These are phyloP conservation scores for Rhopalosiphum nymphaeae DNA, from an alignment of 2,888 invertebrate species.

Conservation along the genomic window DNA sequence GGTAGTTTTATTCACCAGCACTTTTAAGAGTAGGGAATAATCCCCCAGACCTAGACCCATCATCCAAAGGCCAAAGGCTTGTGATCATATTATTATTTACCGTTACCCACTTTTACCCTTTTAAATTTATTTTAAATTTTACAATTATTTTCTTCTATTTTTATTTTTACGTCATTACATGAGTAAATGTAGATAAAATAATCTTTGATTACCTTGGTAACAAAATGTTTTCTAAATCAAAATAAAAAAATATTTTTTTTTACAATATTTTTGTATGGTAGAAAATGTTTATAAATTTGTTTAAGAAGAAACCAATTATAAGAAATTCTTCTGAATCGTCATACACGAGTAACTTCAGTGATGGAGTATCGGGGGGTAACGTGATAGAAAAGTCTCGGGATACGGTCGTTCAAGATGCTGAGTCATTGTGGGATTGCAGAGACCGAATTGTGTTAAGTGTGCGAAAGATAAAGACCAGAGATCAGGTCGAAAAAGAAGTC, in stretches of 20 bases:
- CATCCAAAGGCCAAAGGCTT: too few species aligned
- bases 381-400: neutral
- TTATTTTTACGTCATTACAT: too few species aligned
- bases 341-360: neutral
- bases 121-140: too few species aligned
- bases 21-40: too few species aligned
- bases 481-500: neutral
- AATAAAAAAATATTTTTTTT: neutral
- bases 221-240: neutral
- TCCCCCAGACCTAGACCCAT: too few species aligned
- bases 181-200: too few species aligned
- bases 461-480: neutral
- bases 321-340: neutral
- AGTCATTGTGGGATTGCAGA: neutral
- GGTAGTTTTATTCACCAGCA: too few species aligned
- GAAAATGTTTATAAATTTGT: neutral
- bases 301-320: neutral
- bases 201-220: neutral
- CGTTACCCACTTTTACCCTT: too few species aligned
- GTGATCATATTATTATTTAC: too few species aligned
- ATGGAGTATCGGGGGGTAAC: neutral
- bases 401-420: neutral
- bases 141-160: too few species aligned
- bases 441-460: neutral
- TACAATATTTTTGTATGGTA: neutral